Percentiles rank a stretch among this genome's conserved stretches.
Conservation (phyloP, 2,113 vertebrate species). For the Ameiurus melas region DNA sequence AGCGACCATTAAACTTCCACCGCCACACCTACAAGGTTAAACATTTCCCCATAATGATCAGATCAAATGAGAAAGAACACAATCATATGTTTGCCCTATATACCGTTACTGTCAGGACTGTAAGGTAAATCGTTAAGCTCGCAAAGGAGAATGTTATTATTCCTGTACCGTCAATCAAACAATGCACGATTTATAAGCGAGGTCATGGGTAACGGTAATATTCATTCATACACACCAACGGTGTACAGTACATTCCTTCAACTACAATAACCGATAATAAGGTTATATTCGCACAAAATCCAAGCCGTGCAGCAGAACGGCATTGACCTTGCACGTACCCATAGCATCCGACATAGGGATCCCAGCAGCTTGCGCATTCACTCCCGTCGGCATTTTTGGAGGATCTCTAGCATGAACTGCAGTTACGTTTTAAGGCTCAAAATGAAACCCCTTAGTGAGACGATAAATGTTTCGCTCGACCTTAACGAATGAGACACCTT, state of each 20-base stretch:
- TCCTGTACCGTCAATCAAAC: not conserved
- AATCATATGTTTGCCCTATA: not conserved
- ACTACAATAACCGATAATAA: not conserved
- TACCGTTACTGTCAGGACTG: not conserved
- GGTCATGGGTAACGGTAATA: not conserved
- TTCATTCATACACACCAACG: not conserved
- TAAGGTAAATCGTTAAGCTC: not conserved
- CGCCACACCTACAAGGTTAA: constrained; percentile 20
- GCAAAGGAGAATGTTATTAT: not conserved
- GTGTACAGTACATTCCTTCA: too few relatives aligned
- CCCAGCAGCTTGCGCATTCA: constrained; percentile 70
- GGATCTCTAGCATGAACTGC: constrained; percentile 40
- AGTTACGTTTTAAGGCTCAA: constrained; percentile 54
- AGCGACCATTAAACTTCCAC: not conserved
- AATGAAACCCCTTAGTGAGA: constrained; percentile 14
- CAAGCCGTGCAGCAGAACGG: constrained; percentile 24
- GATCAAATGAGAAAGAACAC: not conserved
- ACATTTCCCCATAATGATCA: not conserved
- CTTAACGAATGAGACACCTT: constrained; percentile 24
- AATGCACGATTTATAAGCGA: not conserved
- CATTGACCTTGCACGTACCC: constrained; percentile 78
- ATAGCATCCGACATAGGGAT: constrained; percentile 71
- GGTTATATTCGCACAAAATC: not conserved
- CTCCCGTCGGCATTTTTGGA: constrained; percentile 68
- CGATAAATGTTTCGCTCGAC: constrained; percentile 30